Evolutionary conservation across 64 coral and sea anemone species (phyloP).

Genomic region (Stichodactyla helianthus): DNA sequence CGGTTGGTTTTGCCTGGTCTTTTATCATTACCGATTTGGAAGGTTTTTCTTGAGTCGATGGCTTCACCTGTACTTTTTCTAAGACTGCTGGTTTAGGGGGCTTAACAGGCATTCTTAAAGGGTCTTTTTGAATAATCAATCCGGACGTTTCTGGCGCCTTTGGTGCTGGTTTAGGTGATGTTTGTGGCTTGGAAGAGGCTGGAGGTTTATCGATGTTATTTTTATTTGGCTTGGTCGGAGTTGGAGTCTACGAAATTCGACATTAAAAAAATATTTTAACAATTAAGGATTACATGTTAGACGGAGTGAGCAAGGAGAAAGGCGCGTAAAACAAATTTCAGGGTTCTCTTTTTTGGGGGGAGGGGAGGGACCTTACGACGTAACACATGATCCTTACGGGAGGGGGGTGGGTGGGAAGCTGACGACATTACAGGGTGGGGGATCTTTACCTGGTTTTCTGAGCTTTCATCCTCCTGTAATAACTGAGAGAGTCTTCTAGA

Average conservation of each 20-base stretch:
- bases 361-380: no score
- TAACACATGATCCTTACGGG: no score
- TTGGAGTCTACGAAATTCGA: not conserved
- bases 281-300: no score
- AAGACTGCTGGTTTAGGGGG: not conserved
- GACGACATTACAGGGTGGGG: no score
- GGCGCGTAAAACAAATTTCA: no score
- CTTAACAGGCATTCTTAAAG: not conserved
- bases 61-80: not conserved
- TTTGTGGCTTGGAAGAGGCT: not conserved
- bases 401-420: no score
- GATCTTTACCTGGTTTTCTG: slow-evolving; percentile 38
- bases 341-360: no score
- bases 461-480: slow-evolving; percentile 21
- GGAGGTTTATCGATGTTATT: not conserved
- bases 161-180: not conserved
- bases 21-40: not conserved
- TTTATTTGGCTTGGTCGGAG: not conserved
- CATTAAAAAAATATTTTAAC: no score
- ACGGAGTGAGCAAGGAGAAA: no score
- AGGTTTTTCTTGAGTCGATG: not conserved
- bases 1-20: not conserved
- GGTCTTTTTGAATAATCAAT: not conserved
- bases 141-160: not conserved
- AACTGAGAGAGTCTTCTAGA: slow-evolving; percentile 59